A percentile compares a stretch with the other conserved stretches of the same genome.
Conservation (phyloP, 1,140 invertebrate genomes). For the Thaumetopoea pityocampa region DNA sequence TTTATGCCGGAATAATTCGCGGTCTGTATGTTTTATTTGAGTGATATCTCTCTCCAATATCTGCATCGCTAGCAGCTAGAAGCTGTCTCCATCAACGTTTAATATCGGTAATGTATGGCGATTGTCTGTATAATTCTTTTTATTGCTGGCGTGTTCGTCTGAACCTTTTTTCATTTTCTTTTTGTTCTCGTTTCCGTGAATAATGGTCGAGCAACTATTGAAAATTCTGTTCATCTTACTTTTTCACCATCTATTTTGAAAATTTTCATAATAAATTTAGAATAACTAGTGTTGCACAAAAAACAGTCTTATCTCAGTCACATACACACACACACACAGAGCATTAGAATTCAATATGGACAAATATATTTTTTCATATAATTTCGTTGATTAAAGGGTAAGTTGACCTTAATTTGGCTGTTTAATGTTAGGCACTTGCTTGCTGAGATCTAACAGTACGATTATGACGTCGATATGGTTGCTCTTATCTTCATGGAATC, state of each 20-base stretch:
- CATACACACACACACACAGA: too few species aligned
- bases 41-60: constrained; percentile 32
- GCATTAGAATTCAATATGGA: too few species aligned
- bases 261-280: too few species aligned
- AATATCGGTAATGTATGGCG: constrained; percentile 35
- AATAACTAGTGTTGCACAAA: too few species aligned
- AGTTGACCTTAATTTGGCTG: too few species aligned
- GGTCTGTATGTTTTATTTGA: constrained; percentile 42
- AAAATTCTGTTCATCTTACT: constrained; percentile 4
- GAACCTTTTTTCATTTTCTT: constrained; percentile 16
- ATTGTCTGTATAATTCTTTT: constrained; percentile 25
- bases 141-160: constrained; percentile 15
- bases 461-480: too few species aligned
- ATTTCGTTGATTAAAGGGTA: too few species aligned
- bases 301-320: too few species aligned
- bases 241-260: neutral
- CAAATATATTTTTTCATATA: too few species aligned
- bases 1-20: constrained; percentile 52
- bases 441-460: too few species aligned
- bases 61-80: constrained; percentile 27
- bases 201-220: constrained; percentile 3
- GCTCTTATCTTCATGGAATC: too few species aligned
- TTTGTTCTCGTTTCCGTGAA: constrained; percentile 4
- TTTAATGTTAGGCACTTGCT: too few species aligned
- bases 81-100: constrained; percentile 34